These are phyloP conservation scores for Drosophila koepferae DNA, from an alignment of 2,888 invertebrate species.

Conservation along the genomic window DNA sequence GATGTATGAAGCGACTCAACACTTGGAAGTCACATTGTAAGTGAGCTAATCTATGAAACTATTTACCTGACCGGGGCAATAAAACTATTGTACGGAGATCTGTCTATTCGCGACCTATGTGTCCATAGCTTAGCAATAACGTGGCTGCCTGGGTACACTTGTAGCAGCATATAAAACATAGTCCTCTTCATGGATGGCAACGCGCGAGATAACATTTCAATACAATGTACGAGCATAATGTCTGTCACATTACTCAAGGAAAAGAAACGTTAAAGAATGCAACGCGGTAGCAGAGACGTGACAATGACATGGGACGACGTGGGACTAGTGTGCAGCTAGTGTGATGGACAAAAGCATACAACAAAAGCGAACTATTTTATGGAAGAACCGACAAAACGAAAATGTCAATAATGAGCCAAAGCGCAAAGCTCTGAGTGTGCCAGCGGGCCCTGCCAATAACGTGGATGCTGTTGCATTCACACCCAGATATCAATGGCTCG, in stretches of 20 bases:
- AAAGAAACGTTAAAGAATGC: slow-evolving; percentile 67
- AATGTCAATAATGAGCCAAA: slow-evolving; percentile 40
- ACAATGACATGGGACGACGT: slow-evolving; percentile 26
- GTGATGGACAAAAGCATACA: slow-evolving; percentile 59
- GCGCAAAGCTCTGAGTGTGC: slow-evolving; percentile 7
- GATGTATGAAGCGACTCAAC: slow-evolving; percentile 1
- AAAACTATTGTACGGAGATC: not conserved
- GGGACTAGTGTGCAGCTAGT: slow-evolving; percentile 34
- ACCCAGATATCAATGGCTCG: slow-evolving; percentile 25
- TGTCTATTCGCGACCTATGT: not conserved
- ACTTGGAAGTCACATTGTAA: not conserved
- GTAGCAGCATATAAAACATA: slow-evolving; percentile 33
- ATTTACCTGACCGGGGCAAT: not conserved
- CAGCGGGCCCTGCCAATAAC: slow-evolving; percentile 30
- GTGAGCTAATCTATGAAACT: not conserved
- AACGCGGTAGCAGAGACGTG: slow-evolving; percentile 28
- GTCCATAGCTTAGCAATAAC: not conserved
- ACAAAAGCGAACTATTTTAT: slow-evolving; percentile 58
- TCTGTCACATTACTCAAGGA: slow-evolving; percentile 53
- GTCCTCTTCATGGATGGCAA: slow-evolving; percentile 36
- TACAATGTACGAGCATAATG: slow-evolving; percentile 69
- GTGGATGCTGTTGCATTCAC: slow-evolving; percentile 70
- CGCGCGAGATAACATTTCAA: slow-evolving; percentile 63
- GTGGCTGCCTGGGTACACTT: slow-evolving; percentile 34
- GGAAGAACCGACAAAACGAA: slow-evolving; percentile 14